Evolutionary conservation across 2,113 vertebrate species (phyloP), one percentile per base, ranked within the genome.

Genomic region (Abramis brama): DNA sequence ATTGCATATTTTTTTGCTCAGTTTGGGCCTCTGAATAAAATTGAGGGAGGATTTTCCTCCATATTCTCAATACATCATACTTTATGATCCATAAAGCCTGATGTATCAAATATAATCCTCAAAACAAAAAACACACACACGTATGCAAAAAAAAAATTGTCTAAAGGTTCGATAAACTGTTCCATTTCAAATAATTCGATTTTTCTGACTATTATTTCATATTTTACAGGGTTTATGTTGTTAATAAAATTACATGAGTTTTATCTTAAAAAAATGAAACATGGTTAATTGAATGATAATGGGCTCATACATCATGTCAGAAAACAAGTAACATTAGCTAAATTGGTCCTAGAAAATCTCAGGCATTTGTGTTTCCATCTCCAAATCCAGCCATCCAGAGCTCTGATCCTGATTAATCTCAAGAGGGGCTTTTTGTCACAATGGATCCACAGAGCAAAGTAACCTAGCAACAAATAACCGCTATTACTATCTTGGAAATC

Each of bases 381-480:
- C 87, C 77, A 68, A 64, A 84, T 1, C 5, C 43, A 85, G 86
- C 85, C 89, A 90, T 86, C 74, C 86, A 83, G 80, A 89, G 87
- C 47, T 57, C 85, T 19, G 81, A 78, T 78, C 85, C 81, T 90
- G 88, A 94, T 90, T 91, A 89, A 83, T 88, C 90, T 90, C 66
- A 86, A 91, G 87, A 86, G 88, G 71, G 83, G 70, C 68, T 79
- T 87, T 57, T 89, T 75, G 85, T 86, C 85, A 78, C 64, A 83
- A 78, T 75, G 80, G 27, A 57, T 66, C 73, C 88, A 88, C 76
- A 79, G 84, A 68, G 84, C 55, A 74, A 73, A 74, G 92, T 93
- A 89, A 91, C 91, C 89, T 91, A 90, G 91, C 91, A 93, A 94
- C 91, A 87, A 80, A 83, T 89, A 90, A 88, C 87, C 64, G 68